Evolutionary conservation across 2,113 vertebrate genomes (phyloP).

Genomic region (Neolamprologus ventralis): DNA sequence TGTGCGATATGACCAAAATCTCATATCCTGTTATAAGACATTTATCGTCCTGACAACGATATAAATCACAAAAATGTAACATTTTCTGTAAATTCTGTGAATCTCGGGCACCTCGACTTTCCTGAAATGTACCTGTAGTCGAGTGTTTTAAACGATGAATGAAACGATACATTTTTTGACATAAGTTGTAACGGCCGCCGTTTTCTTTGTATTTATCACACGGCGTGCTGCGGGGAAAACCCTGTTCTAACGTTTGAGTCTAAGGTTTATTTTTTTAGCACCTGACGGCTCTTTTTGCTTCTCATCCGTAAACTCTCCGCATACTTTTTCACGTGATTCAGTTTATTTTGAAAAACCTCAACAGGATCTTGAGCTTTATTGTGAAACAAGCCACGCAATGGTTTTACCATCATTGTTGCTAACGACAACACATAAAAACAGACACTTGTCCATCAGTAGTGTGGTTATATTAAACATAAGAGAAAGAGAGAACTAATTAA

Average conservation of each 20-base stretch:
- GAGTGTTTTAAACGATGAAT: not conserved
- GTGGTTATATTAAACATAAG: not conserved
- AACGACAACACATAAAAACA: not conserved
- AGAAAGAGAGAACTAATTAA: not conserved
- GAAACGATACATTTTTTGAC: rapidly evolving
- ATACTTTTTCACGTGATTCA: not conserved
- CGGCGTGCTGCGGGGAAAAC: rapidly evolving
- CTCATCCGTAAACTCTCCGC: rapidly evolving
- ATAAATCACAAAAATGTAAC: not conserved
- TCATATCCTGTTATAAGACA: not conserved
- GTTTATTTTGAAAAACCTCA: not conserved
- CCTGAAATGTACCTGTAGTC: rapidly evolving
- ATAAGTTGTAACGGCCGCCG: rapidly evolving
- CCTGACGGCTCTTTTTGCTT: rapidly evolving
- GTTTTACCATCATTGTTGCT: not conserved
- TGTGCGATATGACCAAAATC: not conserved
- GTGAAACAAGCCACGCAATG: rapidly evolving
- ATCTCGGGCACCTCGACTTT: not conserved
- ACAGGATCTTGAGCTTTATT: not conserved
- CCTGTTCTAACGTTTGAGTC: not conserved
- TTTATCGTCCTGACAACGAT: not conserved
- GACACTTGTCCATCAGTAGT: not conserved
- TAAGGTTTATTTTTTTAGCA: rapidly evolving
- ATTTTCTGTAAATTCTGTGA: not conserved
- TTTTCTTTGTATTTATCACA: not conserved